Evolutionary conservation across 2,797 vertebrate species (phyloP), one percentile per base, ranked within the genome.

Genomic region (Channa striata): DNA sequence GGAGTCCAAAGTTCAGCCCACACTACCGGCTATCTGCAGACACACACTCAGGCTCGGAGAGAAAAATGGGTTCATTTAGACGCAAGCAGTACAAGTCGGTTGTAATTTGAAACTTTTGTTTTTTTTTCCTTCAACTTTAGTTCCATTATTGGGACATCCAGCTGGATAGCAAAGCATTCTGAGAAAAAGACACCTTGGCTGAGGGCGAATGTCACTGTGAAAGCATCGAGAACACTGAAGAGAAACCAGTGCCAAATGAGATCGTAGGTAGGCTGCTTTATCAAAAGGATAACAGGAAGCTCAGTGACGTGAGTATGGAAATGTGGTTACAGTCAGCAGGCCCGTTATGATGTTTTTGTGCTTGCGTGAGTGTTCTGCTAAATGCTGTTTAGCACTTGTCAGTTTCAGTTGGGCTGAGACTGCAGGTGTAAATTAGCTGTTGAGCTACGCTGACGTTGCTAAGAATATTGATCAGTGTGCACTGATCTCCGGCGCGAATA

Each of bases 1-100:
- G 6, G 68, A 77, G 75, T 77, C 68, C 63, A 81, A 69, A 84
- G 83, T 84, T 77, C 80, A 82, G 75, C 68, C 79, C 78, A 68
- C 78, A 67, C 56, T 49, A 78, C 70, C 12, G 3, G 68, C 60
- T 19, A 44, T 65, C 64, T 76, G 74, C 70, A 54, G 74, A 62
- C 83, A 63, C 72, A 78, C 56, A 3, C 65, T 87, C 69, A 34
- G 68, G 60, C 82, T 76, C 70, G 16, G 62, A 76, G 64, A 53
- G 52, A 39, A 57, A 81, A 72, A 78, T 47, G 53, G 59, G 57
- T 59, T 70, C 36, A 20, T 74, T 78, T 66, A 49, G 30, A 75
- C 21, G 6, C 44, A 8, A 72, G 48, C 36, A 12, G 16, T 40
- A 20, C 37, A n/a, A 54, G 47, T 48, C 23, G 39, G 37, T 5